Base-by-base conservation (phyloP, 2,888 invertebrate species). In the Ommatoiulus sabulosus region DNA sequence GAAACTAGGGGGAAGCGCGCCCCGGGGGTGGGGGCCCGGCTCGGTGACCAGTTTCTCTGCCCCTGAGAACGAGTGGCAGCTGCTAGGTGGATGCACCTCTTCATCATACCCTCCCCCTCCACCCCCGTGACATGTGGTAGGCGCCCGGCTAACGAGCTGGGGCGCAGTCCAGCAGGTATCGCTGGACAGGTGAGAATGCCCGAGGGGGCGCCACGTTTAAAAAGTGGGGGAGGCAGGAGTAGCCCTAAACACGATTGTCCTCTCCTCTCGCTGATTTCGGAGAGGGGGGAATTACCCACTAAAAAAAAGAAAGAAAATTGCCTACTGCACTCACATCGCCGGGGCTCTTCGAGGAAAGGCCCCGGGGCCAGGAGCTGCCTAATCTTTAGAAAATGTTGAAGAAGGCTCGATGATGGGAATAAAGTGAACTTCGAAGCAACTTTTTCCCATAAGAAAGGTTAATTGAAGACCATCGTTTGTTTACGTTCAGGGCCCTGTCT, bases 71-170 rank as follows among this genome's bases (percentile, higher is more conserved):
- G 52, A 10, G 52, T 52, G 52, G 52, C 72, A 72, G 72, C 72
- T 72, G 72, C 20, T 72, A 72, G 72, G 72, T 72, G 72, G 72
- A 72, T 72, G 72, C 72, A 72, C 72, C 72, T 72, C 72, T 72
- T 72, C 72, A 20, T 72, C 72, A 20, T 24, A 8, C 10, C 52
- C 52, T 52, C 52, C 52, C 52, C 52, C 72, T 72, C 72, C 72
- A 72, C 72, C 72, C 72, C 72, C 72, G 20, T 72, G 72, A 20
- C 72, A 72, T 72, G 72, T 72, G 72, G 72, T 72, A 72, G 72
- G 72, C 72, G 72, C 20, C n/a, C n/a, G 63, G 63, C 4, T n/a
- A 63, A n/a, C n/a, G 63, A n/a, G 20, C 48, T 48, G 48, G 48
- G 48, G 48, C 8, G 46, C 46, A 46, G 46, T 46, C 46, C 46